Base-by-base conservation (phyloP, 2,888 invertebrate species). In the Yponomeuta cagnagella region DNA sequence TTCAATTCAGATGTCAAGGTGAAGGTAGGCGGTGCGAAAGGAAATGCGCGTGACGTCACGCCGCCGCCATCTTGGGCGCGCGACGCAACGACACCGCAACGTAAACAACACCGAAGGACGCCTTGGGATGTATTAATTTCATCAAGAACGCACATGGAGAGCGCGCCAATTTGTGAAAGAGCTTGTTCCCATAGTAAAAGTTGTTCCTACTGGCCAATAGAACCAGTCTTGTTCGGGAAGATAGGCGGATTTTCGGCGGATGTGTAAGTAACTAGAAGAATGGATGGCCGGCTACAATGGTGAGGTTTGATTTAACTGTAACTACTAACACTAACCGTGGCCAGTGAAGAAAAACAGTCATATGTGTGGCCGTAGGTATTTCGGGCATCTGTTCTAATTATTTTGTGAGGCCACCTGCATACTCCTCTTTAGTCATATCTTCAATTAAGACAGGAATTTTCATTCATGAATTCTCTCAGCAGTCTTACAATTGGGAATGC, bases 1-100 rank as follows among this genome's bases (percentile, higher is more conserved):
- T 87, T 89, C 87, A 86, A 88, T 84, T 83, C 82, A 86, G 89
- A 89, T 90, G 90, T 89, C 89, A 91, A 90, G 90, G 88, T 86
- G 87, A 88, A 85, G 86, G 52, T 58, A 58, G 65, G 65, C 86
- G 82, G 84, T 81, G 86, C 81, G 85, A 89, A 89, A 89, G 89
- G 89, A 88, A 88, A 70, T 85, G 86, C 85, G 83, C 79, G 79
- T 89, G 88, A 89, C 90, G 90, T 90, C 89, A 89, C 80, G 64
- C 30, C 64, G 68, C 83, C 82, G 88, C 88, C 87, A 88, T 86
- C 82, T 86, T 87, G 79, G 31, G 2, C 69, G 64, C 64, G 63
- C 71, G 63, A 68, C 67, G 67, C 65, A 48, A 66, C 52, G 70
- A 63, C 48, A 30, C 43, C 58, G 43, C 63, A 15, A 15, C 52